Evolutionary conservation across 2,113 vertebrate genomes (phyloP), one percentile per base, ranked within the genome.

Genomic region (Vanacampus margaritifer): DNA sequence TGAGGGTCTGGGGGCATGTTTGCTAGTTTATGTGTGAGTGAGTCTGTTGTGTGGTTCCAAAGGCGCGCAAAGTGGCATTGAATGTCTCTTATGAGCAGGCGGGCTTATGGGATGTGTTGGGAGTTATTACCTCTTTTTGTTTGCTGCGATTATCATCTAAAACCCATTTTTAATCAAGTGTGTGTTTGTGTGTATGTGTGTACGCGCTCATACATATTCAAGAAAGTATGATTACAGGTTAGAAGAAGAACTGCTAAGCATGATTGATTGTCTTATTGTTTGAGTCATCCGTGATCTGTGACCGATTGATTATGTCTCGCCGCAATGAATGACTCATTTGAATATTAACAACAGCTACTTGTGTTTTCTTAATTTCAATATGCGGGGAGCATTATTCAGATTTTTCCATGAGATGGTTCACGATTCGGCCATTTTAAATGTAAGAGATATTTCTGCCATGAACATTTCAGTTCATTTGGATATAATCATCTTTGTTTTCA

Each of bases 241-340:
- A 79, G 82, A 67, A 69, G 74, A 73, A 69, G 74, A 73, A 83
- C 80, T 71, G 74, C 75, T 74, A 54, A 86, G 80, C 78, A 80
- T 80, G 86, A 91, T 81, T 85, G 84, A 90, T 89, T 71, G 71
- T 86, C 73, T 86, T 76, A 82, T 84, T 89, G 86, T 79, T 62
- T 57, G 75, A 64, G 83, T 87, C 87, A 88, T 84, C 84, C 76
- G 71, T 75, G 79, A 80, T 83, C 75, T 84, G 73, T 81, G 82
- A 79, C 72, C 65, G 26, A 79, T 65, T 80, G 80, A 81, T 73
- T 79, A 60, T 39, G 73, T 80, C 67, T 68, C 41, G 48, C 69
- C 26, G 57, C 50, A 7, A 46, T 28, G 45, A 72, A 67, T 28
- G 45, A 65, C 68, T 81, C 71, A 74, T 87, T 80, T 84, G 76